A percentile compares a stretch with the other conserved stretches of the same genome.
Evolutionary conservation across 2,113 vertebrate species (phyloP).

Genomic region (Ciconia boyciana): DNA sequence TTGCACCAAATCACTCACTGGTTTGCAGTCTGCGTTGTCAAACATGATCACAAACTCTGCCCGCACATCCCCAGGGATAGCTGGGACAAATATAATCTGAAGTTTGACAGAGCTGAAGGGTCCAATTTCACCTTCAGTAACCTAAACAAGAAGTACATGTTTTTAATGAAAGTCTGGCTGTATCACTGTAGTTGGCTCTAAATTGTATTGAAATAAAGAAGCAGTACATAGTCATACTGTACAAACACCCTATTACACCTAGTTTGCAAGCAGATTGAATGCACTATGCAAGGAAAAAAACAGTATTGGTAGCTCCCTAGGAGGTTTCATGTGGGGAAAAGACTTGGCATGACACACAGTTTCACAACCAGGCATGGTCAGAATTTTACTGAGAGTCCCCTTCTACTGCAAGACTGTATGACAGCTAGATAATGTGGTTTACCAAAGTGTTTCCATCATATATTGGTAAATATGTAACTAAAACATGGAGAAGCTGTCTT

Average conservation of each 20-base stretch:
- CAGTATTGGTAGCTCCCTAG: not conserved
- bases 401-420: not conserved
- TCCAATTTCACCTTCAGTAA: slow-evolving; percentile 78
- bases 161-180: not conserved
- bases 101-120: slow-evolving; percentile 83
- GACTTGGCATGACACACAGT: not conserved
- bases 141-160: slow-evolving; percentile 52
- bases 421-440: not conserved
- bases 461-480: not conserved
- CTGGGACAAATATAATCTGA: slow-evolving; percentile 82
- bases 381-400: not conserved
- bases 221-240: not conserved
- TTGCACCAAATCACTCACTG: slow-evolving; percentile 72
- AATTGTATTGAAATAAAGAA: not conserved
- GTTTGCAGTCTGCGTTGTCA: slow-evolving; percentile 73
- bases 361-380: not conserved
- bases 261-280: not conserved
- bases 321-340: not conserved
- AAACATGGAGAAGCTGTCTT: not conserved
- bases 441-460: not conserved
- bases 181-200: not conserved
- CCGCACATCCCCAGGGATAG: slow-evolving; percentile 73
- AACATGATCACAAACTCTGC: slow-evolving; percentile 80
- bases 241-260: not conserved
- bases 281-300: not conserved